These are phyloP conservation scores for Palythoa heliodiscus DNA, from an alignment of 92 coral and sea anemone genomes.

Conservation along the genomic window DNA sequence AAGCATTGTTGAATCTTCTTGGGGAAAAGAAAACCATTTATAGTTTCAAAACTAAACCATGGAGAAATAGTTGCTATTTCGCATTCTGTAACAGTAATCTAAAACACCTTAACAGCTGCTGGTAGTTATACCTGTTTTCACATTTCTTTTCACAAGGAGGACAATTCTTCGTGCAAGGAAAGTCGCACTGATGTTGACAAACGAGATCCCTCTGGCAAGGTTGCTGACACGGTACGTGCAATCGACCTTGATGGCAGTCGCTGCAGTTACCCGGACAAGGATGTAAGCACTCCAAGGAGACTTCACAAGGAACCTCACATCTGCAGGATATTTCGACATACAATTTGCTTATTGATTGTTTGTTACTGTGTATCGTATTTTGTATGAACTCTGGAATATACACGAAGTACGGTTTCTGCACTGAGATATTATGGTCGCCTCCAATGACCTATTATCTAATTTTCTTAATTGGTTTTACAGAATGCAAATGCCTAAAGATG, in stretches of 20 bases:
- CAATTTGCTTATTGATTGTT: neutral
- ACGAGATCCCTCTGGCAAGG: slow-evolving; percentile 77
- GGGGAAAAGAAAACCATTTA: too few species aligned
- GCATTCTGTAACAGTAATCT: neutral
- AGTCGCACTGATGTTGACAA: slow-evolving; percentile 79
- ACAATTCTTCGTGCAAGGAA: slow-evolving; percentile 91
- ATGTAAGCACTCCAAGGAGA: slow-evolving; percentile 70
- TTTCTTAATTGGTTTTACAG: too few species aligned
- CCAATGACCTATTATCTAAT: too few species aligned
- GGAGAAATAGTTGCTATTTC: neutral
- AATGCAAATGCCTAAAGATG: too few species aligned
- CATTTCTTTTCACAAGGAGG: slow-evolving; percentile 81
- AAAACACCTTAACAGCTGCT: neutral
- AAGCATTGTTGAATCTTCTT: too few species aligned
- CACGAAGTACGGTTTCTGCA: too few species aligned
- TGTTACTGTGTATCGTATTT: too few species aligned
- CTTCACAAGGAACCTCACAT: slow-evolving; percentile 77
- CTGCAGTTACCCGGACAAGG: slow-evolving; percentile 80
- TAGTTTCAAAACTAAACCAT: neutral
- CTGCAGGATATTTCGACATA: neutral
- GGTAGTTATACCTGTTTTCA: slow-evolving; percentile 55
- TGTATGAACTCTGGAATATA: too few species aligned
- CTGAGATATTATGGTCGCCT: too few species aligned
- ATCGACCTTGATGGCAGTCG: slow-evolving; percentile 80
- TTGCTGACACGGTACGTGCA: slow-evolving; percentile 75